Conservation (phyloP, 2,888 invertebrate species). For the Chrysolina americana region DNA sequence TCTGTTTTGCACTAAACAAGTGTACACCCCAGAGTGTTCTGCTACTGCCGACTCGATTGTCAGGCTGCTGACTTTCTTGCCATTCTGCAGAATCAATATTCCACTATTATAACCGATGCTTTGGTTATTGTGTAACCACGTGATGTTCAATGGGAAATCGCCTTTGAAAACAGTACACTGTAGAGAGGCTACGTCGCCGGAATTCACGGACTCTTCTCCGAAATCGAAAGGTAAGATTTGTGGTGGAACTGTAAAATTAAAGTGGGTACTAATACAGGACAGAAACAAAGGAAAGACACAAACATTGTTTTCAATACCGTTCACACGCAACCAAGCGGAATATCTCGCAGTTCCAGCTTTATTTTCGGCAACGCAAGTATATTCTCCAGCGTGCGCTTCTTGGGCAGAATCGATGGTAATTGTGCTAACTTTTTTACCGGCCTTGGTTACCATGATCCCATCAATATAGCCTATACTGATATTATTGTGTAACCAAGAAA, state of each 20-base stretch:
- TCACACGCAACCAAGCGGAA: conserved; percentile 76
- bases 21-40: conserved; percentile 76
- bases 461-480: conserved; percentile 67
- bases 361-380: conserved; percentile 81
- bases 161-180: conserved; percentile 82
- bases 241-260: conserved; percentile 66
- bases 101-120: conserved; percentile 58
- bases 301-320: conserved; percentile 71
- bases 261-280: conserved; percentile 21
- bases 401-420: conserved; percentile 80
- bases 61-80: conserved; percentile 71
- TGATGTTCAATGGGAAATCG: conserved; percentile 82
- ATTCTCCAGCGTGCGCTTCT: conserved; percentile 81
- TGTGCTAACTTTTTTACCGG: conserved; percentile 75
- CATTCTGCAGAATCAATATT: conserved; percentile 68
- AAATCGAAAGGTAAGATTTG: conserved; percentile 80
- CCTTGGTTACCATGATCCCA: conserved; percentile 64
- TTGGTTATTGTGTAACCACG: conserved; percentile 77
- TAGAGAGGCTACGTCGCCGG: conserved; percentile 61
- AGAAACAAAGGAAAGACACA: conserved; percentile 36
- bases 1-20: conserved; percentile 76
- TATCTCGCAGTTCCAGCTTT: conserved; percentile 77
- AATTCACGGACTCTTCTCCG: conserved; percentile 77
- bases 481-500: conserved; percentile 83
- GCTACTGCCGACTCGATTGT: conserved; percentile 75